Conservation (phyloP, 2,113 vertebrate genomes). For the Falco punctatus region DNA sequence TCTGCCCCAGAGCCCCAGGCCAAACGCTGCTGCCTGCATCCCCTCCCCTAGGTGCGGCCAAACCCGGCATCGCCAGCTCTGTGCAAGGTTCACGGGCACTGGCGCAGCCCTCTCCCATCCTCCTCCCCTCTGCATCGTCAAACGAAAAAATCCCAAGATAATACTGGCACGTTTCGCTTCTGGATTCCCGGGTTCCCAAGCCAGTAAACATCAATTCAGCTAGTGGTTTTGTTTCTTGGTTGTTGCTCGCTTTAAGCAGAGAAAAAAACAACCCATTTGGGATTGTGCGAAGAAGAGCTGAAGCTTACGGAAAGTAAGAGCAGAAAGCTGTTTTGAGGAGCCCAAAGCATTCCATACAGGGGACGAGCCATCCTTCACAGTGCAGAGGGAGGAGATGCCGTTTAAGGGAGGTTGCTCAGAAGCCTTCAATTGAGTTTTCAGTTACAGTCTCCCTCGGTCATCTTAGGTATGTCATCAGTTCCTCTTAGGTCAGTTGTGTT, state of each 20-base stretch:
- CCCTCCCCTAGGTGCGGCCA: constrained; percentile 16
- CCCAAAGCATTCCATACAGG: fast-evolving
- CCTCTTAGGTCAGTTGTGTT: background rate
- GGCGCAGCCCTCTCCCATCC: background rate
- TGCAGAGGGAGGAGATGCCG: background rate
- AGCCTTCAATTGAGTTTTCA: background rate
- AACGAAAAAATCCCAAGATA: background rate
- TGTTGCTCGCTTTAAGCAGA: background rate
- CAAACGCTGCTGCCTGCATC: background rate
- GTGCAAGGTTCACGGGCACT: background rate
- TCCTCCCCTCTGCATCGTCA: background rate
- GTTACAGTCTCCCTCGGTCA: fast-evolving
- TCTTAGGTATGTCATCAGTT: background rate
- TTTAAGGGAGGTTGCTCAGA: background rate
- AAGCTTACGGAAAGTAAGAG: background rate
- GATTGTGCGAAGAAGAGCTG: background rate
- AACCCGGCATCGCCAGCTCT: background rate
- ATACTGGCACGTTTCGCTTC: background rate
- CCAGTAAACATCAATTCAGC: background rate
- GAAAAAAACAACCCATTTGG: background rate
- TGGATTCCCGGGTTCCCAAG: background rate
- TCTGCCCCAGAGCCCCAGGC: constrained; percentile 22
- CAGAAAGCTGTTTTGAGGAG: background rate
- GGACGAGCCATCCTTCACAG: background rate
- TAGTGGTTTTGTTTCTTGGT: too few species aligned